Evolutionary conservation across 2,888 invertebrate species (phyloP).

Genomic region (Cylloceria caligata): DNA sequence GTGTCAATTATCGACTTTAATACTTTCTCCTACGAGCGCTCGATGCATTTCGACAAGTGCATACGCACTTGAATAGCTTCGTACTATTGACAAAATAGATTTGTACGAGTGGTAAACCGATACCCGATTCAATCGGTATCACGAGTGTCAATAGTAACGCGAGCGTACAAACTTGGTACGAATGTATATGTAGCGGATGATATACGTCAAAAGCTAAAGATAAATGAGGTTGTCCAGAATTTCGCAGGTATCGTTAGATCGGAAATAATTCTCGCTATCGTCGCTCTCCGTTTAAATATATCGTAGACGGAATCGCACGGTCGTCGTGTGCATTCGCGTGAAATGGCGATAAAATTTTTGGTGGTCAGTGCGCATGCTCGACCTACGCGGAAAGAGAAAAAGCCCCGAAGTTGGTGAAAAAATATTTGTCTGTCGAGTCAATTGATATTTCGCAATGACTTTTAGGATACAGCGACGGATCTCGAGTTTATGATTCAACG

Average conservation of each 20-base stretch:
- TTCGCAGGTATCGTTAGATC: not conserved
- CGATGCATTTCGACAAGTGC: not conserved
- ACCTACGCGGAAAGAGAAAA: conserved; percentile 27
- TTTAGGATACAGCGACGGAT: too few species aligned
- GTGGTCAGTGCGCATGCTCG: conserved; percentile 51
- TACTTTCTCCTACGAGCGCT: not conserved
- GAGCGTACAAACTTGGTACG: not conserved
- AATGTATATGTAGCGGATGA: not conserved
- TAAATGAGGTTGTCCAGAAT: conserved; percentile 10
- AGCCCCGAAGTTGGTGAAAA: not conserved
- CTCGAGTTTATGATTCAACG: not conserved
- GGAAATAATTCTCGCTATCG: not conserved
- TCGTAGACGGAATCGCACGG: conserved; percentile 13
- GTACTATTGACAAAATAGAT: conserved; percentile 13
- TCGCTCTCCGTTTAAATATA: conserved; percentile 30
- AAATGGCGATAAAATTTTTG: conserved; percentile 51
- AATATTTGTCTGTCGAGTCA: too few species aligned
- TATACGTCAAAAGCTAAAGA: not conserved
- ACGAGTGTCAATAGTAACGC: not conserved
- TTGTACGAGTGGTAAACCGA: not conserved
- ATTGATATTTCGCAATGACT: too few species aligned
- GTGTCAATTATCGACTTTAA: not conserved
- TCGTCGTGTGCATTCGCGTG: conserved; percentile 8
- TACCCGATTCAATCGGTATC: conserved; percentile 8
- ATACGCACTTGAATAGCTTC: not conserved